phyloP scores from a whole-genome alignment of 1,140 invertebrate genomes.

The Cephus cinctus region DNA sequence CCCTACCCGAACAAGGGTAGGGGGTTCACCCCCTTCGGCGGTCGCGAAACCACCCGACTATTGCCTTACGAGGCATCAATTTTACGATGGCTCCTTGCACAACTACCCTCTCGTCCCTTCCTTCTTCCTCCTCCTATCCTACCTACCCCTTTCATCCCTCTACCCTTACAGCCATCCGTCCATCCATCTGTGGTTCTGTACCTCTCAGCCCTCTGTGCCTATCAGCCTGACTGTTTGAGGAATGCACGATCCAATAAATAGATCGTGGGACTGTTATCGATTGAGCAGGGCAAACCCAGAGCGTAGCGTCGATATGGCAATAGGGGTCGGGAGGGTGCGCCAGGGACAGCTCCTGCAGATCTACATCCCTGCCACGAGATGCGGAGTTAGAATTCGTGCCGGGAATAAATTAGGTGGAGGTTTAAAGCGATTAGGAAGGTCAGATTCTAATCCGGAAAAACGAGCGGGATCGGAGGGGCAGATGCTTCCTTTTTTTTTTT shows the following conservation, averaged over 20 bases:
- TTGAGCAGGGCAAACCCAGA: too few relatives aligned
- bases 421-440: conserved; percentile 27
- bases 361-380: too few relatives aligned
- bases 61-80: neutral
- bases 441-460: conserved; percentile 27
- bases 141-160: neutral
- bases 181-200: too few relatives aligned
- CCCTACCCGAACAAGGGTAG: neutral
- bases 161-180: too few relatives aligned
- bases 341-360: too few relatives aligned
- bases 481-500: conserved; percentile 16
- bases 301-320: too few relatives aligned
- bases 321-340: too few relatives aligned
- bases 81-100: neutral
- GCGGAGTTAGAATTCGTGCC: neutral
- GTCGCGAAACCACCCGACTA: neutral
- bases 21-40: too few relatives aligned
- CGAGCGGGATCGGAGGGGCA: conserved; percentile 9
- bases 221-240: too few relatives aligned
- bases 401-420: conserved; percentile 23
- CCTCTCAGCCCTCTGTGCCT: too few relatives aligned
- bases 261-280: too few relatives aligned
- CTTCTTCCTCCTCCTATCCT: neutral
- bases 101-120: neutral
- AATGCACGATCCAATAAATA: too few relatives aligned